Evolutionary conservation across 1,140 invertebrate species (phyloP).

Genomic region (Drosophila prosaltans): DNA sequence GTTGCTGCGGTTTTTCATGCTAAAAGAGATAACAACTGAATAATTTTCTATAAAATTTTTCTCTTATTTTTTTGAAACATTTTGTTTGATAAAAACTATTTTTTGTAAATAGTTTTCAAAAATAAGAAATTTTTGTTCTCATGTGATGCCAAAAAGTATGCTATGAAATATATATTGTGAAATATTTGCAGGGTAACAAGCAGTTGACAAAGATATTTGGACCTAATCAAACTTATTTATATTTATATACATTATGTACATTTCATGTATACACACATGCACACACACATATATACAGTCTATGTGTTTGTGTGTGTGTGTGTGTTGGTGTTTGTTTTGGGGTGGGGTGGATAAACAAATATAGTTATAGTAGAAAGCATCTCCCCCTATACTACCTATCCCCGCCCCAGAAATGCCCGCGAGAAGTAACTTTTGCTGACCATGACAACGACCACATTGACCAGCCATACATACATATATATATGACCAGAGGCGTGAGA

Average conservation of each 20-base stretch:
- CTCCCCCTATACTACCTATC: background rate
- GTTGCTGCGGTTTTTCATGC: background rate
- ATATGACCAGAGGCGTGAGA: slow-evolving; percentile 5
- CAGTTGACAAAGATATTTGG: slow-evolving; percentile 2
- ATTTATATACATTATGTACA: slow-evolving; percentile 12
- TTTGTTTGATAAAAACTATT: background rate
- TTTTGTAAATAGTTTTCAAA: too few relatives aligned
- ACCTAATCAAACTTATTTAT: slow-evolving; percentile 12
- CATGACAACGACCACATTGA: slow-evolving; percentile 58
- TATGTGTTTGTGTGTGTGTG: background rate
- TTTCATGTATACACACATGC: slow-evolving; percentile 39
- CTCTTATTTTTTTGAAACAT: too few relatives aligned
- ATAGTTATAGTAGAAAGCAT: slow-evolving; percentile 46
- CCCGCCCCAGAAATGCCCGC: slow-evolving; percentile 25
- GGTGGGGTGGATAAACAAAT: slow-evolving; percentile 63
- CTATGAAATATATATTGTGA: background rate
- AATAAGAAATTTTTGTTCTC: too few relatives aligned
- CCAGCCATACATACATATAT: slow-evolving; percentile 16
- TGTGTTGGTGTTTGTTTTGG: slow-evolving; percentile 13
- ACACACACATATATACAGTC: background rate
- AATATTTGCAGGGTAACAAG: slow-evolving; percentile 17
- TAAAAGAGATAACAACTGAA: too few relatives aligned
- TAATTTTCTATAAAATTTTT: too few relatives aligned
- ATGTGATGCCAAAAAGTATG: background rate
- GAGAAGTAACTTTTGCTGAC: slow-evolving; percentile 74